A percentile compares a stretch with the other conserved stretches of the same genome.
Evolutionary conservation across 2,888 invertebrate genomes (phyloP).

Genomic region (Andricus quercusramuli): DNA sequence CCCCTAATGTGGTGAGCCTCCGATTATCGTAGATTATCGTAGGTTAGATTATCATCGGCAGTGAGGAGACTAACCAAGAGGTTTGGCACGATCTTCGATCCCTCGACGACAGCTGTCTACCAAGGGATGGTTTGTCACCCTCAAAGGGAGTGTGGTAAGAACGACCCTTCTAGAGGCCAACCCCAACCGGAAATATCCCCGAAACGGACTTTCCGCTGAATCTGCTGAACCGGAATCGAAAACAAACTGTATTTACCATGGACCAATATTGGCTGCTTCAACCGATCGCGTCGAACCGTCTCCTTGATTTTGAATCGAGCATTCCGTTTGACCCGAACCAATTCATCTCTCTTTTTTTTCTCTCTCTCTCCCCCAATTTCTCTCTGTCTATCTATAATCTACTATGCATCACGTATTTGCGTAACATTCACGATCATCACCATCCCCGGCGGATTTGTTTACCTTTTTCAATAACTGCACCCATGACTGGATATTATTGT

Average conservation of each 20-base stretch:
- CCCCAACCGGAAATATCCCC: slow-evolving; percentile 11
- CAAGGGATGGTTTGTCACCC: neutral
- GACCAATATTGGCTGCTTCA: slow-evolving; percentile 37
- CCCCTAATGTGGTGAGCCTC: neutral
- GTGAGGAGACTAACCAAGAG: neutral
- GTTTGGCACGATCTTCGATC: neutral
- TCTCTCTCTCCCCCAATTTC: neutral
- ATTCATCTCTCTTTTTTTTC: neutral
- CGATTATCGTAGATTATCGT: neutral
- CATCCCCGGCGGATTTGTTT: neutral
- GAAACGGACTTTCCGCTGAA: slow-evolving; percentile 24
- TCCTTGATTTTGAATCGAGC: slow-evolving; percentile 30
- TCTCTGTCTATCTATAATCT: neutral
- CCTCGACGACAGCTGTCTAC: slow-evolving; percentile 20
- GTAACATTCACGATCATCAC: neutral
- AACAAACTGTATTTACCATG: slow-evolving; percentile 41
- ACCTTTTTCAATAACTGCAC: neutral
- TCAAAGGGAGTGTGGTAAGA: slow-evolving; percentile 17
- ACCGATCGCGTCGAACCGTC: slow-evolving; percentile 23
- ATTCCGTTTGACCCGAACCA: slow-evolving; percentile 23
- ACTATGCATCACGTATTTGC: neutral
- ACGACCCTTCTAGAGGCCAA: neutral
- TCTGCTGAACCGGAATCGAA: slow-evolving; percentile 30
- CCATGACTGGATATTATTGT: neutral
- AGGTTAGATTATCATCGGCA: neutral